Conservation (phyloP, 2,888 invertebrate species). For the Abscondita cerata region DNA sequence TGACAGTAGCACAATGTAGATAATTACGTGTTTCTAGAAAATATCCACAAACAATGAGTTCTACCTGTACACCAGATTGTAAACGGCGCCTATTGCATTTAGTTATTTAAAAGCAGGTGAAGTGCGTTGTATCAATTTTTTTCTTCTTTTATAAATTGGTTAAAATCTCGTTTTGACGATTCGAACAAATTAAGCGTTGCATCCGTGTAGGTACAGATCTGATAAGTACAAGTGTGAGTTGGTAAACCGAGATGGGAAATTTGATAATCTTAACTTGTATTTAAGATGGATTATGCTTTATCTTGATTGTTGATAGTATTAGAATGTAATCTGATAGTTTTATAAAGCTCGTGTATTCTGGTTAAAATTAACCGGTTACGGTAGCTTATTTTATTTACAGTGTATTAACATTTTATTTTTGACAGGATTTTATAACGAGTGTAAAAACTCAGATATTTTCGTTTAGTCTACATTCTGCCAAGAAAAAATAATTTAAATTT, state of each 20-base stretch:
- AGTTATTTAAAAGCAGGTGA: slow-evolving; percentile 15
- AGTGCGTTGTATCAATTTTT: background rate
- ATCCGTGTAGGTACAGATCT: slow-evolving; percentile 16
- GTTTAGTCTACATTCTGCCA: no score
- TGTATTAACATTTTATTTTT: no score
- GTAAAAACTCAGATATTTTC: no score
- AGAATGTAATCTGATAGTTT: slow-evolving; percentile 36
- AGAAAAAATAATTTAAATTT: no score
- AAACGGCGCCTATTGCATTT: slow-evolving; percentile 38
- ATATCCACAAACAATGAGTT: slow-evolving; percentile 52
- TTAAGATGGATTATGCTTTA: slow-evolving; percentile 35
- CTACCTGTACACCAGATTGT: slow-evolving; percentile 46
- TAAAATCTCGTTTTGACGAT: no score
- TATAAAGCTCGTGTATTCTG: no score
- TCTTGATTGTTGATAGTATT: slow-evolving; percentile 38
- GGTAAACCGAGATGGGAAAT: slow-evolving; percentile 27
- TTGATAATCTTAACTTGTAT: slow-evolving; percentile 29
- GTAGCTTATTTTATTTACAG: no score
- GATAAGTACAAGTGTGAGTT: slow-evolving; percentile 29
- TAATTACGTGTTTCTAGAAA: slow-evolving; percentile 57
- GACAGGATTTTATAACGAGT: no score
- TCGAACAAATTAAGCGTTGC: no score
- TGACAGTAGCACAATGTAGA: slow-evolving; percentile 57
- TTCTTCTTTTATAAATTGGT: no score
- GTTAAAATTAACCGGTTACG: no score